phyloP scores from a whole-genome alignment of 1,140 invertebrate genomes.

The Drosophila sproati region DNA sequence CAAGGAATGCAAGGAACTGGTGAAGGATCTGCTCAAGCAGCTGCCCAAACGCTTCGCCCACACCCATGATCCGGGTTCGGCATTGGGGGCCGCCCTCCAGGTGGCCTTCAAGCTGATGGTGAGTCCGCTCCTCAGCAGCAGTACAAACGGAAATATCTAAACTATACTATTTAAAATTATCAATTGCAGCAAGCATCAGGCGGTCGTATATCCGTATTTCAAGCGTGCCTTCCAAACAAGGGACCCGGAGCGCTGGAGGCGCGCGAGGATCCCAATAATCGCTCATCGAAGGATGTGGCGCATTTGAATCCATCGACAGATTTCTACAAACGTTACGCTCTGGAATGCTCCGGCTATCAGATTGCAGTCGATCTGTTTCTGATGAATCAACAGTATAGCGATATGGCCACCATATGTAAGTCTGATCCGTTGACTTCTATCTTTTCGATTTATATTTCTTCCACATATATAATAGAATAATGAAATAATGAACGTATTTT shows the following conservation, averaged over 20 bases:
- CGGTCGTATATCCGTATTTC: conserved; percentile 97
- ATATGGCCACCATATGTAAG: conserved; percentile 96
- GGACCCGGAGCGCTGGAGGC: conserved; percentile 94
- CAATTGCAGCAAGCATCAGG: conserved; percentile 92
- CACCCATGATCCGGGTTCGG: conserved; percentile 90
- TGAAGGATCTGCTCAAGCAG: conserved; percentile 92
- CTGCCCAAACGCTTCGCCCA: conserved; percentile 92
- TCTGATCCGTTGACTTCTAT: conserved; percentile 38
- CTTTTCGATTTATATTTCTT: no score
- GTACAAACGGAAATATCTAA: not conserved
- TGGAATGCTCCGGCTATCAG: conserved; percentile 98
- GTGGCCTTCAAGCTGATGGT: conserved; percentile 97
- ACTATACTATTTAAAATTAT: not conserved
- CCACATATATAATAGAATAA: not conserved
- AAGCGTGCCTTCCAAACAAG: conserved; percentile 94
- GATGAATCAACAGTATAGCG: conserved; percentile 96
- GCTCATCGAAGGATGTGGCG: conserved; percentile 91
- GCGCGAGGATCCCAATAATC: conserved; percentile 94
- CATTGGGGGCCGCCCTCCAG: conserved; percentile 96
- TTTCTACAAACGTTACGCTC: conserved; percentile 98
- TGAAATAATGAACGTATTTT: not conserved
- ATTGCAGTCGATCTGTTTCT: conserved; percentile 98
- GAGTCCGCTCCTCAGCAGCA: conserved; percentile 32
- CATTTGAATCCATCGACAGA: conserved; percentile 97
- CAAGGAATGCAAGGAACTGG: conserved; percentile 91